Evolutionary conservation across 2,888 invertebrate species (phyloP), one percentile per base, ranked within the genome.

Genomic region (Pseudeuparius sepicola): DNA sequence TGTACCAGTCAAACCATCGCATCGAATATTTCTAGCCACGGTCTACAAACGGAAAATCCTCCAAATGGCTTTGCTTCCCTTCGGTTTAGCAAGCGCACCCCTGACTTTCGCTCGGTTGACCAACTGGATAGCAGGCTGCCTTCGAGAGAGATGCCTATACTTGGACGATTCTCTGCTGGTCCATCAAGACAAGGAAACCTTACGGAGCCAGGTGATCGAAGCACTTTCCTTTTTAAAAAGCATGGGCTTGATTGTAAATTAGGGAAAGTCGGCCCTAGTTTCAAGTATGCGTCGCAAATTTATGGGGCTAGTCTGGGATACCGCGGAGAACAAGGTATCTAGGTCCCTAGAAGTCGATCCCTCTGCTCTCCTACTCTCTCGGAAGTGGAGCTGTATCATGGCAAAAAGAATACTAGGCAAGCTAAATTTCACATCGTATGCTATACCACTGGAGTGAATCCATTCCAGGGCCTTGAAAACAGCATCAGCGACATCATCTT

Each of bases 71-170:
- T 34, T 31, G 20, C 15, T 39, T 2, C 35, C 35, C 1, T 38
- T 38, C 17, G 39, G 35, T n/a, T 47, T 47, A 1, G 42, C 45
- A 7, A 26, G 31, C 6, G 38, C 44, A 4, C 50, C 51, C 2
- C 15, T 36, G 17, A 39, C 44, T 4, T 51, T 51, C 30, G 43
- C 48, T 4, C 24, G 40, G 3, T 28, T 51, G 6, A 31, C 47
- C 24, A 51, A 50, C 32, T 50, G 49, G 47, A 12, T 49, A 4
- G 50, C 47, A n/a, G 18, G 24, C 9, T 9, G 17, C 2, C 36
- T 51, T 4, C 32, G 46, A 10, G 10, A 34, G 11, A 40, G 20
- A 30, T 40, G 37, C 1, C 36, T 50, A 0, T 54, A 50, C 18
- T 30, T 49, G 7, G 50, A 51, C 48, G 48, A 51, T 15, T 41